These are phyloP conservation scores for Scaptomyza parva DNA, from an alignment of 2,888 invertebrate genomes.

Conservation along the genomic window DNA sequence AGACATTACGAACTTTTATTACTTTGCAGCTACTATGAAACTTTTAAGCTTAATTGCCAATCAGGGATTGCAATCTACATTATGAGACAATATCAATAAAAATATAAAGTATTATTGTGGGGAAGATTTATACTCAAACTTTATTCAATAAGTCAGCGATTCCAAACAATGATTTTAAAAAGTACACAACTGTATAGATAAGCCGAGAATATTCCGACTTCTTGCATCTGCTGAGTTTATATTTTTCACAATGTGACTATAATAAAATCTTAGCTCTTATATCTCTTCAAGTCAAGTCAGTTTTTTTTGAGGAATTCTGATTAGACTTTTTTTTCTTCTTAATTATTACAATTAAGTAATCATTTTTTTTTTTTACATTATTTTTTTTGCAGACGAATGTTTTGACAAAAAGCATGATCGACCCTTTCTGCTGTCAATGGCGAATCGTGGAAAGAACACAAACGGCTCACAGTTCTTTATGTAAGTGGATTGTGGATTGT, in stretches of 20 bases:
- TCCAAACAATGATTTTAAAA: no score
- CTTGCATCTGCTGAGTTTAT: background rate
- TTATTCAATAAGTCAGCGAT: no score
- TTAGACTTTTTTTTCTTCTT: no score
- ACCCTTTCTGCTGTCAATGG: conserved; percentile 98
- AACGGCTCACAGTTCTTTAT: conserved; percentile 99
- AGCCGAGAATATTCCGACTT: background rate
- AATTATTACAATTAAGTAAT: background rate
- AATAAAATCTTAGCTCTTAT: conserved; percentile 1
- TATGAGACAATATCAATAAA: background rate
- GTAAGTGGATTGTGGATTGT: conserved; percentile 88
- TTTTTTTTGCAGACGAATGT: conserved; percentile 93
- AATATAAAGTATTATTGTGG: no score
- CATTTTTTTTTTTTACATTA: background rate
- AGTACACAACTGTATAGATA: background rate
- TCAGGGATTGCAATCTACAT: background rate
- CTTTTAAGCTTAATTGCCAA: background rate
- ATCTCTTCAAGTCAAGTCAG: no score
- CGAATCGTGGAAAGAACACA: conserved; percentile 98
- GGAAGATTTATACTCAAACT: no score
- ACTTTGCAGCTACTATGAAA: background rate
- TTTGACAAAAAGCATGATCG: conserved; percentile 95
- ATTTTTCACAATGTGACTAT: background rate
- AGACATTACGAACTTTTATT: conserved; percentile 5
- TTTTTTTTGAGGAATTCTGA: no score